Evolutionary conservation across 2,113 vertebrate species (phyloP), one percentile per base, ranked within the genome.

Genomic region (Eulemur macaco): DNA sequence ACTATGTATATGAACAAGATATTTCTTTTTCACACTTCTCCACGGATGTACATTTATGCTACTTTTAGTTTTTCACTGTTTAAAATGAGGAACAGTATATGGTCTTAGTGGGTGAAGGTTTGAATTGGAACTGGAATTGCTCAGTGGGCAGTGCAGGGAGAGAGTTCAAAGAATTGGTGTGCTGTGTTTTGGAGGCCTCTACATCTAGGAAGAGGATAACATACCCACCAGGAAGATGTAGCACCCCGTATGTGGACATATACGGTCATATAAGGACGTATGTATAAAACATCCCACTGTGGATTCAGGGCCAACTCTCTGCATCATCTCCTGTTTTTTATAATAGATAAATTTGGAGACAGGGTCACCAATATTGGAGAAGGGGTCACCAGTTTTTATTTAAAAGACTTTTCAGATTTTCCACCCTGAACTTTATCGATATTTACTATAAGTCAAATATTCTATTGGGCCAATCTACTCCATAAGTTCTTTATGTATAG

Each of bases 211-310:
- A 54, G 23, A 4, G 12, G 5, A 8, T 3, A 6, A 13, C 0
- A 8, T 25, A 2, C 5, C 14, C 50, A n/a, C 5, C 6, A 23
- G 8, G 37, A 20, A 3, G n/a, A 31, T 1, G 23, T 8, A 6
- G 17, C n/a, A 23, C 29, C 83, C 39, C 18, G 21, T 18, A 39
- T 11, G 1, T 7, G 80, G 7, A 0, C 17, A 34, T 7, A 20
- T 9, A 9, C 11, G 3, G 20, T 56, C 39, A 14, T 5, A 50
- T 9, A 2, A 1, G 8, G 29, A 47, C 31, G 12, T 2, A 1
- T 8, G 11, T n/a, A 6, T 7, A 2, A 1, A 9, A 29, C 15
- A 20, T 56, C 10, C 37, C 5, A 7, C 37, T 4, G 6, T 6
- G 15, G 42, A 18, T 27, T 18, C n/a, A 9, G 8, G 8, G 18